Conservation (phyloP, 2,113 vertebrate species). For the Tachysurus vachellii region DNA sequence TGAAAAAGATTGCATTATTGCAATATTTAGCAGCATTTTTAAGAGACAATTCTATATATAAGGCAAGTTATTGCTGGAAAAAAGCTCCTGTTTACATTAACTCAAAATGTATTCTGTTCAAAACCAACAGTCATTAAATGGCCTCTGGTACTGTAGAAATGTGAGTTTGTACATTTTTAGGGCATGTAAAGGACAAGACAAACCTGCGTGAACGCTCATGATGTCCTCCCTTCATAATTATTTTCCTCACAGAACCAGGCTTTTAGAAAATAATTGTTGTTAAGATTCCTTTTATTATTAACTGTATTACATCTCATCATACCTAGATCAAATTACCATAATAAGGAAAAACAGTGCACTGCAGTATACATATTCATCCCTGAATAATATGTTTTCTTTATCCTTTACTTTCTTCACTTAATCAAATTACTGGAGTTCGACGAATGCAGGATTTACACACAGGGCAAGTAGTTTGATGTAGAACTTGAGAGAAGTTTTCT, state of each 20-base stretch:
- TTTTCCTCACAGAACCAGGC: conserved; percentile 61
- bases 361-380: conserved; percentile 17
- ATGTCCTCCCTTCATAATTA: conserved; percentile 60
- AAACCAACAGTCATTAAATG: neutral
- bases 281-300: conserved; percentile 69
- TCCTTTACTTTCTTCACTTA: conserved; percentile 13
- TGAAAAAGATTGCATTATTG: neutral
- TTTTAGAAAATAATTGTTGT: conserved; percentile 65
- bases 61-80: neutral
- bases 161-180: neutral
- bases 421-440: conserved; percentile 31
- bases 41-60: neutral
- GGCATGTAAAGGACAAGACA: conserved; percentile 15
- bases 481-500: neutral
- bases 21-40: neutral
- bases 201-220: neutral
- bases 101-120: neutral
- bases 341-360: conserved; percentile 59
- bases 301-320: conserved; percentile 65
- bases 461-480: conserved; percentile 14
- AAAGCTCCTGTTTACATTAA: neutral
- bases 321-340: conserved; percentile 68
- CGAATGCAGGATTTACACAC: conserved; percentile 9
- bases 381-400: conserved; percentile 1
- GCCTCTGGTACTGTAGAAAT: neutral